These are phyloP conservation scores for Oligia fasciuncula DNA, from an alignment of 2,888 invertebrate genomes.

Conservation along the genomic window DNA sequence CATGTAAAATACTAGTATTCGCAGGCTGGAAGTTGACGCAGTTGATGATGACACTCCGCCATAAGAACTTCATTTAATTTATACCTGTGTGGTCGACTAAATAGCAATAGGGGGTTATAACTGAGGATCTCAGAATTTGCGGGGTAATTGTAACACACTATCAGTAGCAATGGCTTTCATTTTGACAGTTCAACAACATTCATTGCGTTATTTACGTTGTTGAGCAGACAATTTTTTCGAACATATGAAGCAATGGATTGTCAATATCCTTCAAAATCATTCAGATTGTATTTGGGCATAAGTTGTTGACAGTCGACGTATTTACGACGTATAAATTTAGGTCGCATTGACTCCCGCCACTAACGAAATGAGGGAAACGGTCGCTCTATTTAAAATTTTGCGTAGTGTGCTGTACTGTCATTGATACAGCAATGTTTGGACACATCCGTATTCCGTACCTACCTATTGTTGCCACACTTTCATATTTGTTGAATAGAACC, in stretches of 20 bases:
- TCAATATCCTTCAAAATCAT: too few relatives aligned
- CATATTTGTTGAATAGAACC: conserved; percentile 29
- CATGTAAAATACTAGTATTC: background rate
- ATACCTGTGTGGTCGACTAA: background rate
- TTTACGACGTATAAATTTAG: background rate
- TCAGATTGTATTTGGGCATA: background rate
- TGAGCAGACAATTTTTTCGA: too few relatives aligned
- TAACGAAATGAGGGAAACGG: background rate
- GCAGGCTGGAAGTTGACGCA: background rate
- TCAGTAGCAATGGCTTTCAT: too few relatives aligned
- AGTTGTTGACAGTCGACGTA: background rate
- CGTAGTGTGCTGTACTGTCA: background rate
- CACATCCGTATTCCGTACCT: background rate
- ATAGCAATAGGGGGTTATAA: background rate
- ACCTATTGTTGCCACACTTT: conserved; percentile 37
- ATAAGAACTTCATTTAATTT: background rate
- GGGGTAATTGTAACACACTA: too few relatives aligned
- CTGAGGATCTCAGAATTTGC: background rate
- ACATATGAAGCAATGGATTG: too few relatives aligned
- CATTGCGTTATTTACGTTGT: too few relatives aligned
- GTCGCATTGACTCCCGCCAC: background rate
- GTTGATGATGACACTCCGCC: background rate
- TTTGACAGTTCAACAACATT: too few relatives aligned
- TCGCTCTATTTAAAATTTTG: background rate
- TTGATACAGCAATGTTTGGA: conserved; percentile 31